These are phyloP conservation scores for Norana najaformis DNA, from an alignment of 2,888 invertebrate genomes.

Conservation along the genomic window DNA sequence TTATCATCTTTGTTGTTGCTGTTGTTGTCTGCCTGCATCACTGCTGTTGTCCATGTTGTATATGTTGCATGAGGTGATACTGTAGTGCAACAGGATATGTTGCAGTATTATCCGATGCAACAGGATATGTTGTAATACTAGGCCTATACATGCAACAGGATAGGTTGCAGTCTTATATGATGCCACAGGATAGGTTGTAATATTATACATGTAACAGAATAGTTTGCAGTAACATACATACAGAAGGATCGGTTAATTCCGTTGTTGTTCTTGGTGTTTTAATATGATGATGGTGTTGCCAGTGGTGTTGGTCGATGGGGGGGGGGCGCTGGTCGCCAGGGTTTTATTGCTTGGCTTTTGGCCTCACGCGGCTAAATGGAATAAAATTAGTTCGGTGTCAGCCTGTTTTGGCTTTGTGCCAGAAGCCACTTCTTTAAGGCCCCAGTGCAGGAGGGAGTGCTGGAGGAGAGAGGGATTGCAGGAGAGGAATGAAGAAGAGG, in stretches of 20 bases:
- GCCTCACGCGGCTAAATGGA: background rate
- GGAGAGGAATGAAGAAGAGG: background rate
- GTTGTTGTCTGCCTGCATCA: background rate
- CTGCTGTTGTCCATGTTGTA: background rate
- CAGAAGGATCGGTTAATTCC: background rate
- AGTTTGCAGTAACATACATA: background rate
- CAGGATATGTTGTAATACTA: background rate
- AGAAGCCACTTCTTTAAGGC: background rate
- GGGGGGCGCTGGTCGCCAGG: too few relatives aligned
- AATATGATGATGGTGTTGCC: background rate
- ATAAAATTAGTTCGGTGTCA: background rate
- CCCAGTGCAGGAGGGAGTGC: too few relatives aligned
- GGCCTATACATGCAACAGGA: background rate
- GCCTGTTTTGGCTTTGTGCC: background rate
- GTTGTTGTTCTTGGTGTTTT: background rate
- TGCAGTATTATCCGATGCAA: too few relatives aligned
- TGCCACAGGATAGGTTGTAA: background rate
- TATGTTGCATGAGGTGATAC: background rate
- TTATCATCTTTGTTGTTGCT: background rate
- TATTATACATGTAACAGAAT: background rate
- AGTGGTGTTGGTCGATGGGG: background rate
- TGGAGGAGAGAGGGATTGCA: background rate
- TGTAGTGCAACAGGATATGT: too few relatives aligned
- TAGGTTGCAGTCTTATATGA: too few relatives aligned
- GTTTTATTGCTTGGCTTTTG: background rate